Evolutionary conservation across 92 coral and sea anemone genomes (phyloP), one percentile per base, ranked within the genome.

Genomic region (Palythoa grandis): DNA sequence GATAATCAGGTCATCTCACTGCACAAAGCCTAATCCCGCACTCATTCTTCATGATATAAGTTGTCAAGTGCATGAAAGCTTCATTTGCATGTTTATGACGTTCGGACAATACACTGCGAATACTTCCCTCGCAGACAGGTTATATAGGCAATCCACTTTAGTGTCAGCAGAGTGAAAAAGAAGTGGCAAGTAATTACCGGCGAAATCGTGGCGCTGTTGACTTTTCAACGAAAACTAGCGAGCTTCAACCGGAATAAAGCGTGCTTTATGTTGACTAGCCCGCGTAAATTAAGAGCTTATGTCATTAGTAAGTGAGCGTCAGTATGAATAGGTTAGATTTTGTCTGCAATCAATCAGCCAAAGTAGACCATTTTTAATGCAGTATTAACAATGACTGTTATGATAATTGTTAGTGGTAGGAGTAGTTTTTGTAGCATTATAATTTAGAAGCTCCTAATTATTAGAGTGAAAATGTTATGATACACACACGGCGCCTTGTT

Each of bases 41-140:
- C 56, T 35, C n/a, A 60, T 24, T 67, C 74, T 25, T 65, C 71
- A 43, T 29, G 53, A 20, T n/a, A 19, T 35, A 19, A 23, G 83
- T 11, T 79, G 85, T 80, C 85, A 47, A 68, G 60, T 66, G 75
- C 38, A 24, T 63, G 60, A 23, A 80, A 48, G 35, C 40, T 58
- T 80, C n/a, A 80, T 80, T 80, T 67, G 85, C 85, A 80, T 80
- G 61, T 80, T 14, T 47, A 80, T 80, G 85, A 67, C 74, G 48
- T 48, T 48, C 40, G 60, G 39, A 66, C 85, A 47, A 66, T 47
- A 29, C 37, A 39, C 50, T 39, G 74, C 37, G 85, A 80, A 63
- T 80, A 66, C 58, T 48, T 80, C 74, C 52, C 85, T 20, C 70
- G 43, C 6, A 63, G 25, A 79, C 73, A 79, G 63, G 40, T 57